Percentiles rank a stretch among this genome's conserved stretches.
Conservation (phyloP, 2,113 vertebrate species). For the Phyllostomus discolor region DNA sequence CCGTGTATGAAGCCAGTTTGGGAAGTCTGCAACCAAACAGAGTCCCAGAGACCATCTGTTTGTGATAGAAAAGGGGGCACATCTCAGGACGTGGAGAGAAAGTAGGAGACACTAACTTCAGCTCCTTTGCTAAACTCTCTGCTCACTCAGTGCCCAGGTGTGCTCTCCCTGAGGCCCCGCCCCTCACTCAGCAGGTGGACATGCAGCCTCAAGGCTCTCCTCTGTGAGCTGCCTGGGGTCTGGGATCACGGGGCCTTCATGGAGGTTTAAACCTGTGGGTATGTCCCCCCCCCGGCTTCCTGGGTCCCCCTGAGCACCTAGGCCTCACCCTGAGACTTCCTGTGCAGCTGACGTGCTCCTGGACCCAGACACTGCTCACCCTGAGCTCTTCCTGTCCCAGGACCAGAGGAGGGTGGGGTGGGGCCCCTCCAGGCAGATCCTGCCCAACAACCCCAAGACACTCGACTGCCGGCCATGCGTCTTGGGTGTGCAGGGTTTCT, state of each 20-base stretch:
- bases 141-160: no score
- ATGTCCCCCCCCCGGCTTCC: no score
- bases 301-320: not conserved
- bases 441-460: not conserved
- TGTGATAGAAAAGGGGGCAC: no score
- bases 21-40: no score
- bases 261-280: not conserved
- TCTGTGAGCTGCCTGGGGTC: not conserved
- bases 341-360: constrained; percentile 78
- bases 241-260: not conserved
- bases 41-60: no score
- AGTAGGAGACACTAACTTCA: no score
- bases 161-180: no score
- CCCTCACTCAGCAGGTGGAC: no score
- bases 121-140: no score
- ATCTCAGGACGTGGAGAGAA: no score
- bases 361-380: constrained; percentile 66
- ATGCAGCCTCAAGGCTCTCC: no score
- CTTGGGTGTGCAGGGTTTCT: constrained; percentile 71
- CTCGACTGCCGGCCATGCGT: constrained; percentile 81
- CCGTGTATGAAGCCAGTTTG: no score
- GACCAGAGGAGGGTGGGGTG: constrained; percentile 77
- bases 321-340: not conserved
- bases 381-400: constrained; percentile 75
- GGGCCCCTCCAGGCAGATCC: constrained; percentile 45